phyloP scores from a whole-genome alignment of 2,888 invertebrate species.

The Teleiodes luculella region DNA sequence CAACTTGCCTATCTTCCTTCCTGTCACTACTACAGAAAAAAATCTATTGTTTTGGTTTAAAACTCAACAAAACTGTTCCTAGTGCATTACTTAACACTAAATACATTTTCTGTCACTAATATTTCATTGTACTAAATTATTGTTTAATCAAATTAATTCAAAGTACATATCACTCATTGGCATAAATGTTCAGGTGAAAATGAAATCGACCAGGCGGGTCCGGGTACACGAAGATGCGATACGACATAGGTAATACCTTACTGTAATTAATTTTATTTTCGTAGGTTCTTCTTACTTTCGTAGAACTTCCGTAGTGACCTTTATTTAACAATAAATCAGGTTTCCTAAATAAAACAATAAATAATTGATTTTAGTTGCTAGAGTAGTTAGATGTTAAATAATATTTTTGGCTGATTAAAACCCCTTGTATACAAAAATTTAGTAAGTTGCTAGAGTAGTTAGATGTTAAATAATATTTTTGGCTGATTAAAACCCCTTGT shows the following conservation, averaged over 20 bases:
- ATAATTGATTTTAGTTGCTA: conserved; percentile 17
- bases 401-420: conserved; percentile 6
- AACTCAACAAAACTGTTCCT: too few relatives aligned
- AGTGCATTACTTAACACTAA: too few relatives aligned
- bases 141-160: conserved; percentile 2
- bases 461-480: conserved; percentile 10
- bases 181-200: conserved; percentile 77
- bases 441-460: conserved; percentile 18
- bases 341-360: conserved; percentile 1
- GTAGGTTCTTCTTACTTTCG: conserved; percentile 46
- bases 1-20: neutral
- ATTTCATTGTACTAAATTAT: neutral
- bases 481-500: conserved; percentile 6
- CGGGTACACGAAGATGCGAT: conserved; percentile 77
- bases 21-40: neutral
- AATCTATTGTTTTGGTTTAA: neutral
- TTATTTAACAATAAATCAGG: too few relatives aligned
- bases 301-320: conserved; percentile 52
- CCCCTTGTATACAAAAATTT: too few relatives aligned
- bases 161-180: conserved; percentile 51
- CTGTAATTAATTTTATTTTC: conserved; percentile 35
- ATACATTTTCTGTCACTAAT: neutral
- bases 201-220: conserved; percentile 76
- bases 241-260: conserved; percentile 74
- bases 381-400: conserved; percentile 15